Evolutionary conservation across 2,797 vertebrate genomes (phyloP).

Genomic region (Hydrophis major): DNA sequence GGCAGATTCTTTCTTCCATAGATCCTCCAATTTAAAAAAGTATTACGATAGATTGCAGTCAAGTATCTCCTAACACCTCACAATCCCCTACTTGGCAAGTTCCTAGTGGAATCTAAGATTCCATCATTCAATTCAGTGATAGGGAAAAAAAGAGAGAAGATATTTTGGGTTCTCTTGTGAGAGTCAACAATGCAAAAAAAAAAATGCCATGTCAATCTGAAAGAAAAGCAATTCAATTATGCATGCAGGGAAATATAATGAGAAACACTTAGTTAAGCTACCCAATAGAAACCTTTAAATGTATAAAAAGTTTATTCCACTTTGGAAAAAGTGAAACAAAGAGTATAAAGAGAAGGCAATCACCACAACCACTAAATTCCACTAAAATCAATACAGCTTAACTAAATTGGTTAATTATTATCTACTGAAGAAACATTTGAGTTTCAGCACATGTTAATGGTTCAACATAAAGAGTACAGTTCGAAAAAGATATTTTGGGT

Average conservation of each 20-base stretch:
- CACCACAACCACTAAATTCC: not conserved
- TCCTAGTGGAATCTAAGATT: not conserved
- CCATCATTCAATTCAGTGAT: not conserved
- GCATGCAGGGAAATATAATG: not conserved
- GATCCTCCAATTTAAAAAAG: not conserved
- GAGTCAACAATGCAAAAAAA: not conserved
- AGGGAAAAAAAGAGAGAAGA: not conserved
- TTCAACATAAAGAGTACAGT: not conserved
- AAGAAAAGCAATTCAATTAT: not conserved
- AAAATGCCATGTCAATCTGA: not conserved
- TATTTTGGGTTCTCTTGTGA: not conserved
- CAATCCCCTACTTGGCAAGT: not conserved
- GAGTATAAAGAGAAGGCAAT: not conserved
- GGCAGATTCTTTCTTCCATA: not conserved
- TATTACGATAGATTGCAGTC: not conserved
- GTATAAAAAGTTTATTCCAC: not conserved
- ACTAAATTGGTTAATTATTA: not conserved
- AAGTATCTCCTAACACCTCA: not conserved
- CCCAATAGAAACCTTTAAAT: not conserved
- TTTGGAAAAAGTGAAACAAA: not conserved
- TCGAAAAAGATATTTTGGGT: not conserved
- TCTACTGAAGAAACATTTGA: not conserved
- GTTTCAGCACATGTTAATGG: not conserved
- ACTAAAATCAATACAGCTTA: not conserved
- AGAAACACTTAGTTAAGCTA: not conserved